Evolutionary conservation across 2,797 vertebrate species (phyloP).

Genomic region (Hydrolagus colliei): DNA sequence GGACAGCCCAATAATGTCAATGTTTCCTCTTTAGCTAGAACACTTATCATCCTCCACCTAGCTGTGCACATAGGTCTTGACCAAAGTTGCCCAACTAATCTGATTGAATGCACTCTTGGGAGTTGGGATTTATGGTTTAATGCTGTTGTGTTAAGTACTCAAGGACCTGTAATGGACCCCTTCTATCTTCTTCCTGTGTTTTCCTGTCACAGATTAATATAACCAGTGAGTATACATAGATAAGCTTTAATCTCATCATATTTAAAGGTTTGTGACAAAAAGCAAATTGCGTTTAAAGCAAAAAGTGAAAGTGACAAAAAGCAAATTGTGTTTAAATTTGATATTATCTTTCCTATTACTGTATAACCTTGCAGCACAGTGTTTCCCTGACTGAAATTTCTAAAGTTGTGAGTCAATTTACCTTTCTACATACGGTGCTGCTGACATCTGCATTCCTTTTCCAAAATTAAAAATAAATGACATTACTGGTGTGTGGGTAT

Average conservation of each 20-base stretch:
- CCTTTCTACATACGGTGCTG: background rate
- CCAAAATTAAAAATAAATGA: background rate
- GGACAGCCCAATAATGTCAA: background rate
- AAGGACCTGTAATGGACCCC: background rate
- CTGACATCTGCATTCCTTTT: background rate
- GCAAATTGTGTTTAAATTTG: background rate
- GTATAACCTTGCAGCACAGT: background rate
- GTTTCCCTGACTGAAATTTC: conserved; percentile 27
- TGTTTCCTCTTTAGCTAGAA: no score
- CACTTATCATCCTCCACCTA: background rate
- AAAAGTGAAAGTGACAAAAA: background rate
- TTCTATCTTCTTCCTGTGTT: background rate
- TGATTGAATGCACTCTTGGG: no score
- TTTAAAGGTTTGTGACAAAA: no score
- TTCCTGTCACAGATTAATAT: background rate
- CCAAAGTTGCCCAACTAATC: background rate
- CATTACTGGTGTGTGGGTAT: background rate
- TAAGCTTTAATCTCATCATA: background rate
- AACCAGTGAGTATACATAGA: background rate
- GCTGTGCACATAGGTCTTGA: background rate
- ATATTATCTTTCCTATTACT: background rate
- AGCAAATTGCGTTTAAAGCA: background rate
- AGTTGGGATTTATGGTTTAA: background rate
- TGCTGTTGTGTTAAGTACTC: background rate
- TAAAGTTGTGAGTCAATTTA: background rate